Conservation (phyloP, 2,888 invertebrate genomes). For the Amblyteles armatorius region DNA sequence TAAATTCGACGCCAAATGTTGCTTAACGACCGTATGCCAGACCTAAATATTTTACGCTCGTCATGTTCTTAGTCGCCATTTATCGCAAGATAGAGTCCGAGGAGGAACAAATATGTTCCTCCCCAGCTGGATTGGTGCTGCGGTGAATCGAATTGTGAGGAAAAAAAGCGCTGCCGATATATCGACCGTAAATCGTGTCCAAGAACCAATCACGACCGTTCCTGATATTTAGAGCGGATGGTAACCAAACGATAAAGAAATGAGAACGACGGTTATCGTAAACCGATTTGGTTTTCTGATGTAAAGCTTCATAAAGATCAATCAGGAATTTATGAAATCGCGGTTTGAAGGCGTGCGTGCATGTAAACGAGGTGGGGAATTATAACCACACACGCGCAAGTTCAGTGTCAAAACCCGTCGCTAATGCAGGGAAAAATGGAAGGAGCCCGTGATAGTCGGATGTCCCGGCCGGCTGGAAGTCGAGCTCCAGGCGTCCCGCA, state of each 20-base stretch:
- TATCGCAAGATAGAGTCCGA: too few relatives aligned
- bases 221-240: not conserved
- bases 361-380: not conserved
- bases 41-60: too few relatives aligned
- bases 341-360: not conserved
- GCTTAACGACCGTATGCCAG: too few relatives aligned
- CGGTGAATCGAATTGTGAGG: too few relatives aligned
- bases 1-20: too few relatives aligned
- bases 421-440: not conserved
- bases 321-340: not conserved
- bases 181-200: not conserved
- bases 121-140: too few relatives aligned
- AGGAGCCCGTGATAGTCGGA: slow-evolving; percentile 31
- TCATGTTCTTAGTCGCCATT: too few relatives aligned
- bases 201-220: not conserved
- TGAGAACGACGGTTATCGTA: not conserved
- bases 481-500: not conserved
- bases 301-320: not conserved
- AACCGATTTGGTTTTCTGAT: not conserved
- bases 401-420: not conserved
- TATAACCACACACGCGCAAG: not conserved
- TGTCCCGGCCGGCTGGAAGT: slow-evolving; percentile 33
- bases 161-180: too few relatives aligned
- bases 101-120: too few relatives aligned
- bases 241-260: not conserved